phyloP scores from a whole-genome alignment of 1,140 invertebrate genomes.

The Hydropsyche tenuis region DNA sequence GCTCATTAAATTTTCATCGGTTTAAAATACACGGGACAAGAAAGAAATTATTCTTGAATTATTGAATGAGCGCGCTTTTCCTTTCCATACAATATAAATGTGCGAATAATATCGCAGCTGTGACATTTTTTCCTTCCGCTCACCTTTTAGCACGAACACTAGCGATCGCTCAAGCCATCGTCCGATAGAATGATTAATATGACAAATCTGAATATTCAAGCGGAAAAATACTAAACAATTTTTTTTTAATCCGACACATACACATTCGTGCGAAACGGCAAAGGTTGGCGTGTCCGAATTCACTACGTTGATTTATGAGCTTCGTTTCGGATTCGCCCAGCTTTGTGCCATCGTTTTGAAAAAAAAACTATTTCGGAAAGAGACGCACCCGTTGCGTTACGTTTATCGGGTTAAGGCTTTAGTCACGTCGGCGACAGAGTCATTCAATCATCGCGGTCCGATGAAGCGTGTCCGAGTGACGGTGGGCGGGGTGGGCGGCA shows the following conservation, averaged over 20 bases:
- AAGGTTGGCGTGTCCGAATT: constrained; percentile 18
- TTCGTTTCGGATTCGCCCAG: background rate
- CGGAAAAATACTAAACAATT: too few relatives aligned
- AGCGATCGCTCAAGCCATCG: too few relatives aligned
- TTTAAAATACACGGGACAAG: constrained; percentile 40
- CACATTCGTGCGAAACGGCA: background rate
- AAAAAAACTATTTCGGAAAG: background rate
- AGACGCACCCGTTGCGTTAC: constrained; percentile 3
- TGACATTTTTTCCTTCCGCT: too few relatives aligned
- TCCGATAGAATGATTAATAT: too few relatives aligned
- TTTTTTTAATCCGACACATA: background rate
- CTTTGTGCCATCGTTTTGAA: background rate
- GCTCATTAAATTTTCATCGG: constrained; percentile 35
- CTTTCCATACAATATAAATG: background rate
- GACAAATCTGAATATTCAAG: too few relatives aligned
- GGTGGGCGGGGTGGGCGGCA: background rate
- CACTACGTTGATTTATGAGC: constrained; percentile 14
- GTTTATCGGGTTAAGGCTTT: constrained; percentile 40
- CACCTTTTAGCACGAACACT: too few relatives aligned
- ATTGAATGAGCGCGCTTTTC: constrained; percentile 11
- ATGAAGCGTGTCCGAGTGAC: constrained; percentile 43
- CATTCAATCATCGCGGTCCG: constrained; percentile 47
- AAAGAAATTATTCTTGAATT: constrained; percentile 40
- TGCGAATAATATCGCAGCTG: too few relatives aligned
- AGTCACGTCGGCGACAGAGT: constrained; percentile 42